These are phyloP conservation scores for Ylistrum balloti DNA, from an alignment of 1,140 invertebrate species.

Conservation along the genomic window DNA sequence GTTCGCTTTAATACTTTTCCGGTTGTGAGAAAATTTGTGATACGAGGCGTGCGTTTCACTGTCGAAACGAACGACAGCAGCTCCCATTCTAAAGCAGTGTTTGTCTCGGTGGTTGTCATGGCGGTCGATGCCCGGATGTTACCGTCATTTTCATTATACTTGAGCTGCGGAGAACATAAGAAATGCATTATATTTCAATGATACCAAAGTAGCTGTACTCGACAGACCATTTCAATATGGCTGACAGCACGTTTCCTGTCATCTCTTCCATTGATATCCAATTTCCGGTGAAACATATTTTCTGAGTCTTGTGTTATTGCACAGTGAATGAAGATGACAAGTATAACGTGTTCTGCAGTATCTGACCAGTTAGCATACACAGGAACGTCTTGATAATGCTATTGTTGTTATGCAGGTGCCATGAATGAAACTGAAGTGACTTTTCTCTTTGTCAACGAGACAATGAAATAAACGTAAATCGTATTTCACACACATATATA, in stretches of 20 bases:
- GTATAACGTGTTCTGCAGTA: neutral
- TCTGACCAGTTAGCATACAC: neutral
- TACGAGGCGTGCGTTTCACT: neutral
- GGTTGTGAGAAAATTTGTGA: neutral
- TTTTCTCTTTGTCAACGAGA: too few species aligned
- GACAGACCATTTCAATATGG: slow-evolving; percentile 38
- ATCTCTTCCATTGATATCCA: neutral
- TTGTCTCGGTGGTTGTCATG: neutral
- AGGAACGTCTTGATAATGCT: neutral
- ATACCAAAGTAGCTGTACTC: slow-evolving; percentile 33
- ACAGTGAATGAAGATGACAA: neutral
- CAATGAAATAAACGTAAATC: too few species aligned
- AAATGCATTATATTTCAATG: neutral
- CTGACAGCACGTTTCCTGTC: slow-evolving; percentile 12
- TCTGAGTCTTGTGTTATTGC: neutral
- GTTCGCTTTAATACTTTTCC: neutral
- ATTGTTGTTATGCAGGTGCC: too few species aligned
- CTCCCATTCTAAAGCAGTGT: neutral
- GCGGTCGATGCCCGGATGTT: slow-evolving; percentile 3
- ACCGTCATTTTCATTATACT: slow-evolving; percentile 13
- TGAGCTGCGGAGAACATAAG: slow-evolving; percentile 15
- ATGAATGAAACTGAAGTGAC: too few species aligned
- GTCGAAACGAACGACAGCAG: neutral
- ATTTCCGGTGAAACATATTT: slow-evolving; percentile 39
- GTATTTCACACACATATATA: too few species aligned